Evolutionary conservation across 2,888 invertebrate genomes (phyloP).

Genomic region (Heterodera filipjevi): DNA sequence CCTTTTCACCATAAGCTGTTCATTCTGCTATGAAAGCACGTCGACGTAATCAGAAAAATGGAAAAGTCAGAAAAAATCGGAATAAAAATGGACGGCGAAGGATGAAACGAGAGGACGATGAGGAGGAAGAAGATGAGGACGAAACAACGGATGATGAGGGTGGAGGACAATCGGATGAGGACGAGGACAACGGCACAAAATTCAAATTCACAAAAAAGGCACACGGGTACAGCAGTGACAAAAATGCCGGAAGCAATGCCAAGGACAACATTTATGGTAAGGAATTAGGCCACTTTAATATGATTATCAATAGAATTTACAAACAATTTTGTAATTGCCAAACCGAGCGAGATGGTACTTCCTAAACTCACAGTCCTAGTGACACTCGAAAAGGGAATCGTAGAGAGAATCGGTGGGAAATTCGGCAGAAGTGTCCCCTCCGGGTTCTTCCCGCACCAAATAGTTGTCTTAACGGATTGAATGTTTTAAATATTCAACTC

Average conservation of each 20-base stretch:
- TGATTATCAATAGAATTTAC: too few species aligned
- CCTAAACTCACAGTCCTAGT: too few species aligned
- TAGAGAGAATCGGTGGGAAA: too few species aligned
- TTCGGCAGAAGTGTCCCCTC: too few species aligned
- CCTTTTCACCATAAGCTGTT: too few species aligned
- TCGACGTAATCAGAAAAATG: not conserved
- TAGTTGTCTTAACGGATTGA: too few species aligned
- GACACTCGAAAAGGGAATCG: too few species aligned
- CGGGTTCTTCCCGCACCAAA: too few species aligned
- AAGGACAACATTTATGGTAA: not conserved
- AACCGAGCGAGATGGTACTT: too few species aligned
- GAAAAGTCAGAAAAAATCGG: not conserved
- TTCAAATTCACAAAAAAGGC: not conserved
- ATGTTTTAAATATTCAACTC: not conserved
- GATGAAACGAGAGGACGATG: constrained; percentile 6
- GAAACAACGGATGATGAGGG: not conserved
- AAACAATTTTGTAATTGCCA: too few species aligned
- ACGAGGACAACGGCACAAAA: not conserved
- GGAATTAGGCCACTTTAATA: too few species aligned
- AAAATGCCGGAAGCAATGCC: not conserved
- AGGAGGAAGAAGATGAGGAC: constrained; percentile 15
- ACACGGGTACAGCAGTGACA: not conserved
- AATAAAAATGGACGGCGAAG: not conserved
- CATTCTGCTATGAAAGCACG: not conserved
- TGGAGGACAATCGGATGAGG: not conserved